A percentile compares a stretch with the other conserved stretches of the same genome.
Conservation (phyloP, 2,888 invertebrate genomes). For the Eristalinus aeneus region DNA sequence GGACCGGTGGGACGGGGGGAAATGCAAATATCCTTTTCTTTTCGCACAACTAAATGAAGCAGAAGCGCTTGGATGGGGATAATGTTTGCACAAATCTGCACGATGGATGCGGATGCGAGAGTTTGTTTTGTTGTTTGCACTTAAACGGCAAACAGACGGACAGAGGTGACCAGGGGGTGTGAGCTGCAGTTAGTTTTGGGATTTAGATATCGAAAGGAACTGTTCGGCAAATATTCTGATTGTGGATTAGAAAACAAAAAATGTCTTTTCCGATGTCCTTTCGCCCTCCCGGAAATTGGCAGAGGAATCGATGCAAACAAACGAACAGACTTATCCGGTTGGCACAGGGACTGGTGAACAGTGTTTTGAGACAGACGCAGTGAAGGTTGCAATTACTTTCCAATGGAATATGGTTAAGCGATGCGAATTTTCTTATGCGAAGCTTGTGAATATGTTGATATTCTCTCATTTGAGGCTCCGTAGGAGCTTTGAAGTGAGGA, state of each 20-base stretch:
- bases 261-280: background rate
- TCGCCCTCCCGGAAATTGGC: too few relatives aligned
- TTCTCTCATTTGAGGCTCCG: too few relatives aligned
- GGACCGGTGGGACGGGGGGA: conserved; percentile 43
- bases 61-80: conserved; percentile 53
- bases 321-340: too few relatives aligned
- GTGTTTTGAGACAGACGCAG: too few relatives aligned
- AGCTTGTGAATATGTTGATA: too few relatives aligned
- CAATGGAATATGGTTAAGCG: too few relatives aligned
- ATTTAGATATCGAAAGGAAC: background rate
- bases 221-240: background rate
- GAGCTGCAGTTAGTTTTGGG: background rate
- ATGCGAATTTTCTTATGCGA: too few relatives aligned
- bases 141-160: conserved; percentile 38
- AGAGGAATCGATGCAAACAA: too few relatives aligned
- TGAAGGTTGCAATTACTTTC: too few relatives aligned
- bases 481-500: too few relatives aligned
- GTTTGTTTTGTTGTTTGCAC: conserved; percentile 54
- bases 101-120: background rate
- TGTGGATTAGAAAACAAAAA: background rate
- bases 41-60: conserved; percentile 61
- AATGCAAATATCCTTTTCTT: conserved; percentile 69
- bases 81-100: conserved; percentile 49
- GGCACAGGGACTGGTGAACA: too few relatives aligned
- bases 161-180: conserved; percentile 14